Percentiles rank a stretch among this genome's conserved stretches.
phyloP scores from a whole-genome alignment of 2,888 invertebrate genomes.

The Helicoverpa assulta region DNA sequence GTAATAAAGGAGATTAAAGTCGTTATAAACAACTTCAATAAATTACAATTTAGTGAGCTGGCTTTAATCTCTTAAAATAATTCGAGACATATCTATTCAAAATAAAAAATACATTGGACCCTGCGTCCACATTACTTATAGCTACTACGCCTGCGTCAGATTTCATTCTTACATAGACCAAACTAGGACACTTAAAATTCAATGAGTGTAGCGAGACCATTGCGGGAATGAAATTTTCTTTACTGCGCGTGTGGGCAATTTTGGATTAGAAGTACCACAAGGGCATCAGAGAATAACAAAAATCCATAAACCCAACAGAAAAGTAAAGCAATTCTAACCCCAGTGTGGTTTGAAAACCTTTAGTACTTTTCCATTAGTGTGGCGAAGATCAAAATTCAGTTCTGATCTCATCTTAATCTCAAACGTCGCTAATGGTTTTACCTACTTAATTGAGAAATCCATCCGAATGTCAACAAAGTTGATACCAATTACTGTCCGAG shows the following conservation, averaged over 20 bases:
- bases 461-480: neutral
- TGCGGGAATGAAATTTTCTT: constrained; percentile 17
- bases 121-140: too few relatives aligned
- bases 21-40: neutral
- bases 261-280: constrained; percentile 19
- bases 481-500: neutral
- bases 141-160: neutral
- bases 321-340: too few relatives aligned
- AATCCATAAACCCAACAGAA: neutral
- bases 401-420: neutral
- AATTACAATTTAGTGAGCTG: neutral
- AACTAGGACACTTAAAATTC: constrained; percentile 19
- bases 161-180: constrained; percentile 1
- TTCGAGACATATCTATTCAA: too few relatives aligned
- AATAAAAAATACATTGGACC: neutral
- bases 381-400: too few relatives aligned
- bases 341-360: too few relatives aligned
- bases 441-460: neutral
- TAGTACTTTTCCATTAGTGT: too few relatives aligned
- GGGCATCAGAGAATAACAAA: constrained; percentile 1
- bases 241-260: constrained; percentile 31
- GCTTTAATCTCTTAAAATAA: neutral
- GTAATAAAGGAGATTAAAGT: neutral
- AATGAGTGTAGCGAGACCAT: constrained; percentile 27
- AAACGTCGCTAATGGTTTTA: neutral